Conservation (phyloP, 2,113 vertebrate genomes). For the Chauna torquata region DNA sequence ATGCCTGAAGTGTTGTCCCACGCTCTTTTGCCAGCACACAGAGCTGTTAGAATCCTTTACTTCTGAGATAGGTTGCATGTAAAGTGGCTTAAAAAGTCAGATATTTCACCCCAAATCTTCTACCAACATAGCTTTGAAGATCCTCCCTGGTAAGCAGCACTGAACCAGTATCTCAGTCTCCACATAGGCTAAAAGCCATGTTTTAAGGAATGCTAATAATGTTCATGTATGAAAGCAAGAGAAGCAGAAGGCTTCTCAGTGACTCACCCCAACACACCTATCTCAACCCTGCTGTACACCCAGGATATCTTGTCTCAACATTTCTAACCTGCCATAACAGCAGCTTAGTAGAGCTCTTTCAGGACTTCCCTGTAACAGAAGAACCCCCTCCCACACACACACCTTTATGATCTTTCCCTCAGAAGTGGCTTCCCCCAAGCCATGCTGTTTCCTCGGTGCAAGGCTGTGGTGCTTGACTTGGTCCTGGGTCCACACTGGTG, state of each 20-base stretch:
- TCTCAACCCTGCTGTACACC: neutral
- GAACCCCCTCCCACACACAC: too few relatives aligned
- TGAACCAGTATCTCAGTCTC: neutral
- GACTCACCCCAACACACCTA: neutral
- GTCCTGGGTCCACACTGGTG: accelerated
- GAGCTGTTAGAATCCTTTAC: neutral
- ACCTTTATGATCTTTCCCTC: neutral
- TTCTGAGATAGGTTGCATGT: neutral
- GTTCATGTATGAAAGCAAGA: neutral
- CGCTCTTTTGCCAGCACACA: neutral
- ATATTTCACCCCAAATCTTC: neutral
- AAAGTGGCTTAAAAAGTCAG: neutral
- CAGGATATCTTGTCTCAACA: neutral
- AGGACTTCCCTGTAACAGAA: neutral
- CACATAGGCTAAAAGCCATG: neutral
- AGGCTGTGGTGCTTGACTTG: neutral
- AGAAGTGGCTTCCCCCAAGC: neutral
- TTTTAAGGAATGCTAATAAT: neutral
- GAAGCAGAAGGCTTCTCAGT: neutral
- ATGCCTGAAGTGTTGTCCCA: neutral
- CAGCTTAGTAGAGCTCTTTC: neutral
- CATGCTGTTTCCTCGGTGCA: neutral
- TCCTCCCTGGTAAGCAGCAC: neutral
- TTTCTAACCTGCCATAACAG: neutral
- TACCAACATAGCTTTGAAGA: neutral